Evolutionary conservation across 2,797 vertebrate genomes (phyloP).

Genomic region (Tadarida brasiliensis): DNA sequence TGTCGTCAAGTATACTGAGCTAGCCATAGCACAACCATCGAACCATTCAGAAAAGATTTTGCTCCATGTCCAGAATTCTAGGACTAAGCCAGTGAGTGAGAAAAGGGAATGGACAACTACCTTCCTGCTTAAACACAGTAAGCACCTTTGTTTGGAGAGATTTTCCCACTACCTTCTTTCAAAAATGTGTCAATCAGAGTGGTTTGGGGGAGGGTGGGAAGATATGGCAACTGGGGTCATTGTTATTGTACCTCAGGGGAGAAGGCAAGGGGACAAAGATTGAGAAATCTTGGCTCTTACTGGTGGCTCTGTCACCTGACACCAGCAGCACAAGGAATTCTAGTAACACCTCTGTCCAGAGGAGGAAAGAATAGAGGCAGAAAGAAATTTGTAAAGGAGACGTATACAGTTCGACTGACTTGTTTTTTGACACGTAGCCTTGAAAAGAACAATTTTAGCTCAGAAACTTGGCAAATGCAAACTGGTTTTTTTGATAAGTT

Average conservation of each 20-base stretch:
- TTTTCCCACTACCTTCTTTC: slow-evolving; percentile 70
- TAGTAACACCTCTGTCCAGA: slow-evolving; percentile 49
- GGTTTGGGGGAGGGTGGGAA: background rate
- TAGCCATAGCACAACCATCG: background rate
- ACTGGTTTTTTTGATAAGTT: slow-evolving; percentile 70
- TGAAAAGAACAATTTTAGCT: slow-evolving; percentile 81
- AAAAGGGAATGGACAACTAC: background rate
- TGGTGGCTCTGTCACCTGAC: slow-evolving; percentile 19
- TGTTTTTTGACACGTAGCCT: slow-evolving; percentile 72
- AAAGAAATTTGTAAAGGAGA: slow-evolving; percentile 70
- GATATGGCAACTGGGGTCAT: background rate
- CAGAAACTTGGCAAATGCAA: slow-evolving; percentile 72
- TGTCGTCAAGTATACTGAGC: background rate
- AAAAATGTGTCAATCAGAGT: slow-evolving; percentile 72
- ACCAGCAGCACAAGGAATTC: slow-evolving; percentile 22
- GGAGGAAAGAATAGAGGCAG: slow-evolving; percentile 35
- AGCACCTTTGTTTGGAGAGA: slow-evolving; percentile 67
- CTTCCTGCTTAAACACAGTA: slow-evolving; percentile 57
- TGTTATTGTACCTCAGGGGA: background rate
- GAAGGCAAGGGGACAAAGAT: background rate
- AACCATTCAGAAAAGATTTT: background rate
- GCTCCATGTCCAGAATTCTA: slow-evolving; percentile 51
- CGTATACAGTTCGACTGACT: slow-evolving; percentile 23
- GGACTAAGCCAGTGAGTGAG: background rate
- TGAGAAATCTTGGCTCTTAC: background rate